Conservation (phyloP, 2,113 vertebrate genomes). For the Chamaea fasciata region DNA sequence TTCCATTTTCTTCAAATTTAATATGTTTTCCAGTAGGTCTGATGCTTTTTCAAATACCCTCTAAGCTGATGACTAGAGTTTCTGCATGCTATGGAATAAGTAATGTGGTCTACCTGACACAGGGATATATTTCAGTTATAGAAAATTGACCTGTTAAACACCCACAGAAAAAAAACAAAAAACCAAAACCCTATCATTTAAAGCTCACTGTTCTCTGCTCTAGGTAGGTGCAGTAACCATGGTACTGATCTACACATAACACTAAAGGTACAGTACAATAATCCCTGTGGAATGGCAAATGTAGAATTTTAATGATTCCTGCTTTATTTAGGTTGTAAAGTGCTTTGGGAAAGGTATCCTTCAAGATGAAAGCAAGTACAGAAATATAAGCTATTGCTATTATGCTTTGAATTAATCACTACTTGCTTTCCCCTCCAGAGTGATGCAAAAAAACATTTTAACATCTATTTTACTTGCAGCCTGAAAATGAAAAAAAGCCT, state of each 20-base stretch:
- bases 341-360: conserved; percentile 36
- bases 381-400: conserved; percentile 26
- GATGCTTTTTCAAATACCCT: not conserved
- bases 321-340: conserved; percentile 38
- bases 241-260: not conserved
- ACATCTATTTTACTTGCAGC: not conserved
- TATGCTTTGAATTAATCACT: conserved; percentile 42
- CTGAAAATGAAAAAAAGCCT: not conserved
- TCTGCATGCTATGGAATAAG: not conserved
- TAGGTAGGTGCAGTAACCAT: not conserved
- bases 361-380: conserved; percentile 25
- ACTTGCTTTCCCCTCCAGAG: conserved; percentile 1
- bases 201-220: not conserved
- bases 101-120: not conserved
- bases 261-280: not conserved
- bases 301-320: conserved; percentile 41
- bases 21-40: not conserved
- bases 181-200: not conserved
- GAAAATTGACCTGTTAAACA: not conserved
- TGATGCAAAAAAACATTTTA: conserved; percentile 6
- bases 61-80: not conserved
- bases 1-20: not conserved
- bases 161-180: not conserved
- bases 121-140: not conserved
- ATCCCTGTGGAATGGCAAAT: not conserved